Conservation (phyloP, 2,888 invertebrate genomes). For the Balanococcus diminutus region DNA sequence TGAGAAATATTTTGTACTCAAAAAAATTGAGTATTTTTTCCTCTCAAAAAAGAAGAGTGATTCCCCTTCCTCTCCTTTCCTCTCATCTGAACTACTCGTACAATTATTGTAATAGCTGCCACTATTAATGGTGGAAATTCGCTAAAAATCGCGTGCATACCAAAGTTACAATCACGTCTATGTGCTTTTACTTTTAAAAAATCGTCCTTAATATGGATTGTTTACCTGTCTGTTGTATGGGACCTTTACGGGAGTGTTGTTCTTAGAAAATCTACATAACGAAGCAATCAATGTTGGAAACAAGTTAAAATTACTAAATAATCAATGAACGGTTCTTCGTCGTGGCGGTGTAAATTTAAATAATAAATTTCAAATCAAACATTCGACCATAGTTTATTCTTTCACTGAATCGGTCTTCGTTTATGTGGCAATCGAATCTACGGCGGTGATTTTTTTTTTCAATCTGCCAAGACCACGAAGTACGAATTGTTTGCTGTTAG, state of each 20-base stretch:
- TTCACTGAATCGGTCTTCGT: neutral
- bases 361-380: conserved; percentile 34
- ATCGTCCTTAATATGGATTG: neutral
- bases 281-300: conserved; percentile 12
- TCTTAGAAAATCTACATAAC: neutral
- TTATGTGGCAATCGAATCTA: neutral
- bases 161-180: too few species aligned
- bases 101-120: too few species aligned
- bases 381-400: neutral
- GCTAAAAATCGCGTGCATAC: too few species aligned
- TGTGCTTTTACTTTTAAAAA: neutral
- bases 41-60: too few species aligned
- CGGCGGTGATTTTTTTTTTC: conserved; percentile 2
- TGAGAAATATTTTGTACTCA: too few species aligned
- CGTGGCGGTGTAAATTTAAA: conserved; percentile 18
- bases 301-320: conserved; percentile 24
- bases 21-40: too few species aligned
- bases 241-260: neutral
- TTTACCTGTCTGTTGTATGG: neutral
- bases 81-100: too few species aligned
- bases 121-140: too few species aligned
- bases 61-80: too few species aligned
- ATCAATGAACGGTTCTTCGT: neutral
- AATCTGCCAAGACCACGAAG: neutral
- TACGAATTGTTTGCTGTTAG: neutral